Conservation (phyloP, 2,113 vertebrate species). For the Morone saxatilis region DNA sequence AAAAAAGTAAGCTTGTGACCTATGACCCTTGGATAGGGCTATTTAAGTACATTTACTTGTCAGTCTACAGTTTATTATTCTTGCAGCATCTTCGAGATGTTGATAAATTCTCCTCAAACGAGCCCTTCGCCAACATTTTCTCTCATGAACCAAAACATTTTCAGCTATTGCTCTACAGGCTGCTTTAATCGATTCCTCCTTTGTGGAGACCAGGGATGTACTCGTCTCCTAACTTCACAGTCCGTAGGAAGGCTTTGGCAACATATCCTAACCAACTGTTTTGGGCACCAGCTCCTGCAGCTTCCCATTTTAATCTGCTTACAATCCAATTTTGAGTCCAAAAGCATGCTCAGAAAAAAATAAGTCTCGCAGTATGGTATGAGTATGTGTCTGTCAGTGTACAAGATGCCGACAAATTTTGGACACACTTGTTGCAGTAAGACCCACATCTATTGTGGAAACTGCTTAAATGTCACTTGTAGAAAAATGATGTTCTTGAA, state of each 20-base stretch:
- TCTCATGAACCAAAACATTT: not conserved
- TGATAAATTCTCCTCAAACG: not conserved
- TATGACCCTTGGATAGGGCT: conserved; percentile 23
- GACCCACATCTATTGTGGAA: conserved; percentile 13
- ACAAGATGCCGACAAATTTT: conserved; percentile 19
- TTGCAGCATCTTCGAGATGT: conserved; percentile 6
- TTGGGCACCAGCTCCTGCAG: conserved; percentile 9
- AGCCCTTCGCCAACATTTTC: not conserved
- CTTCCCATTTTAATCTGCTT: conserved; percentile 30
- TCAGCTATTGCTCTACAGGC: conserved; percentile 5
- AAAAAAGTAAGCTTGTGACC: conserved; percentile 10
- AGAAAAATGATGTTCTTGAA: conserved; percentile 37
- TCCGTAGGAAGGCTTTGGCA: conserved; percentile 40
- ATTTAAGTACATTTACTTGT: not conserved
- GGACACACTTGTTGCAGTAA: conserved; percentile 13
- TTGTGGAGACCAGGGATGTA: not conserved
- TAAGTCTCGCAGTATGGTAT: conserved; percentile 2
- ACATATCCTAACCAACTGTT: conserved; percentile 15
- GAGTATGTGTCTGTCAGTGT: not conserved
- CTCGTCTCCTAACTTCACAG: conserved; percentile 19
- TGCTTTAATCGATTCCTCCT: conserved; percentile 19
- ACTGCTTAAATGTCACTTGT: conserved; percentile 43
- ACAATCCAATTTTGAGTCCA: conserved; percentile 42
- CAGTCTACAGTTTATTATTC: not conserved
- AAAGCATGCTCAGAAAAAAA: conserved; percentile 1